phyloP scores from a whole-genome alignment of 2,797 vertebrate genomes.

The Sus cebifrons region DNA sequence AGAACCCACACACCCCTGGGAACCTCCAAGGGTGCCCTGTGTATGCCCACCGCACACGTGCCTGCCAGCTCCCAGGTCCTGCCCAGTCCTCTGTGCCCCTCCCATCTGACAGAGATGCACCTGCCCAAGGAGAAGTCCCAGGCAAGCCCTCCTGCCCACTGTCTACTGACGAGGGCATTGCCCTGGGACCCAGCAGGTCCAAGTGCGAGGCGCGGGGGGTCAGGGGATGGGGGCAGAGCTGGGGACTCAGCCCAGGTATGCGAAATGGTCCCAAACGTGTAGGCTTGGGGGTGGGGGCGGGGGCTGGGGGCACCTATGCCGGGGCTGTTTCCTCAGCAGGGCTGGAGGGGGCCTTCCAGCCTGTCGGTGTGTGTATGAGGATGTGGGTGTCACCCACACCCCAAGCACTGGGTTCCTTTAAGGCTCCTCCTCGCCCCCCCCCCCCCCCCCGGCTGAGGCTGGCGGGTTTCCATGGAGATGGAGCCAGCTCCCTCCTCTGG shows the following conservation, averaged over 20 bases:
- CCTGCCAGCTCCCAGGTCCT: background rate
- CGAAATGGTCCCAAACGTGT: background rate
- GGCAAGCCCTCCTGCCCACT: background rate
- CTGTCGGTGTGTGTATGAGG: background rate
- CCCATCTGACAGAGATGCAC: background rate
- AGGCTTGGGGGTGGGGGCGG: background rate
- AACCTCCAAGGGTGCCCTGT: background rate
- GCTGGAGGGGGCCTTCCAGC: background rate
- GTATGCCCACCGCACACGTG: background rate
- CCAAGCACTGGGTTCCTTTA: constrained; percentile 70
- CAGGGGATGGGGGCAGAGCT: background rate
- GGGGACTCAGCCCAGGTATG: background rate
- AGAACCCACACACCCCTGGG: background rate
- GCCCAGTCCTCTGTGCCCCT: background rate
- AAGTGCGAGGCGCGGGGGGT: background rate
- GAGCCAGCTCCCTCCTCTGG: constrained; percentile 38
- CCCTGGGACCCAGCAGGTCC: background rate
- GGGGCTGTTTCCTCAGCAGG: background rate
- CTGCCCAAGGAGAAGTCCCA: background rate
- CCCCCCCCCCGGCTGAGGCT: constrained; percentile 61
- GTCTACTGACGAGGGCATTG: background rate
- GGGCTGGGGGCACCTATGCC: background rate
- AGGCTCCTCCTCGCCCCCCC: background rate
- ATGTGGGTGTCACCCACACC: constrained; percentile 30
- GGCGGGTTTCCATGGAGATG: constrained; percentile 82